A percentile compares a stretch with the other conserved stretches of the same genome.
Conservation (phyloP, 2,797 vertebrate species). For the Artibeus lituratus region DNA sequence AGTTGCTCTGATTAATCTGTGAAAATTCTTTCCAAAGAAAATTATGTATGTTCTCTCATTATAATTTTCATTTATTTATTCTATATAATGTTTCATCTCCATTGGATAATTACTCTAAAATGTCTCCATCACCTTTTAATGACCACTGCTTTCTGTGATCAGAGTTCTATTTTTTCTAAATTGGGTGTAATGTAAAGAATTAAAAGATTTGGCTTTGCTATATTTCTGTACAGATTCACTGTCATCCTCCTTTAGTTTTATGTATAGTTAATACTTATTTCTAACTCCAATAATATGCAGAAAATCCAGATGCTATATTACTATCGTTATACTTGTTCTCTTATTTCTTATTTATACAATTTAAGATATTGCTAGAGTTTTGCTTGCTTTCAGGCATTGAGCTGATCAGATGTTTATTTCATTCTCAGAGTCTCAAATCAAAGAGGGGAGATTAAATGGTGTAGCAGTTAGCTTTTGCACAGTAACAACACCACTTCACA, state of each 20-base stretch:
- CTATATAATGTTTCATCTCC: background rate
- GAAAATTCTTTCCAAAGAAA: slow-evolving; percentile 41
- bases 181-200: background rate
- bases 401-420: background rate
- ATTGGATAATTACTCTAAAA: background rate
- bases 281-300: background rate
- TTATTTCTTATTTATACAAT: background rate
- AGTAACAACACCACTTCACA: background rate
- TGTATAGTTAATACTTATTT: background rate
- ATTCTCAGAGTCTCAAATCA: background rate
- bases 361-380: background rate
- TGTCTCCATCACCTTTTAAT: background rate
- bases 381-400: background rate
- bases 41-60: background rate
- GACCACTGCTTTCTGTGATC: background rate
- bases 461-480: background rate
- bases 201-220: background rate
- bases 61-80: background rate
- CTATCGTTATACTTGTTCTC: background rate
- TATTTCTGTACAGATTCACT: background rate
- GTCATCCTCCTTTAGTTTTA: background rate
- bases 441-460: background rate
- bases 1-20: background rate
- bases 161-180: slow-evolving; percentile 15
- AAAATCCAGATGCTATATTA: background rate